Base-by-base conservation (phyloP, 2,113 vertebrate species). In the Oenanthe melanoleuca region DNA sequence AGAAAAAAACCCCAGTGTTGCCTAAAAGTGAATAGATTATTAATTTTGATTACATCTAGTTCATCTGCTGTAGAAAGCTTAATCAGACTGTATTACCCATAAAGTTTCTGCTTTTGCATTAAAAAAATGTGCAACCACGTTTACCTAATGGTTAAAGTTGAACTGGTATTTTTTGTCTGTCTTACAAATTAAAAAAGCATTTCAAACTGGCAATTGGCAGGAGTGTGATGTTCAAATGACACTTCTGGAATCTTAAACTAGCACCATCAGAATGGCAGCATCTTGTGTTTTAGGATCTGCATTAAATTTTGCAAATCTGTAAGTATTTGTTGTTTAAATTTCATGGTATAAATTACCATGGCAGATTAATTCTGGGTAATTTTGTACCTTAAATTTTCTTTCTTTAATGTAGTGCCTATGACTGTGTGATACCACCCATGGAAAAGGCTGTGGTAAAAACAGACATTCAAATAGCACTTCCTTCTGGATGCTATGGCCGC, bases 381-480 rank as follows among this genome's bases (percentile, higher is more conserved):
- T 82, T 57, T 77, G 20, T 77, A 56, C 22, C 18, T 88, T 55
- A 60, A 50, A 4, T 73, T 86, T 80, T 88, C 55, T 74, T 66
- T 81, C 81, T 89, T 73, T 69, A 65, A 69, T 28, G 12, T 88
- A 99, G 99, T 97, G 99, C 99, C 4, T 99, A 99, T 89, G 98
- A 99, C 91, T 99, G 98, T 83, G 94, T 97, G 26, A 94, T 99
- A 65, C 98, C 95, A 18, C 93, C 99, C 4, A 98, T 99, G 98
- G 99, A 99, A 63, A 99, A 99, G 89, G 97, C 97, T 45, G 70
- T 99, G 4, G 98, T 99, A 80, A 99, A 99, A 96, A 99, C 99
- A 2, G 99, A 99, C 95, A 99, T 99, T 88, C 99, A 99, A 91
- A 98, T 99, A 28, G 98, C 98, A 4, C 98, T 99, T 71, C 99